These are phyloP conservation scores for Eurytemora carolleeae DNA, from an alignment of 1,140 invertebrate genomes.

Conservation along the genomic window DNA sequence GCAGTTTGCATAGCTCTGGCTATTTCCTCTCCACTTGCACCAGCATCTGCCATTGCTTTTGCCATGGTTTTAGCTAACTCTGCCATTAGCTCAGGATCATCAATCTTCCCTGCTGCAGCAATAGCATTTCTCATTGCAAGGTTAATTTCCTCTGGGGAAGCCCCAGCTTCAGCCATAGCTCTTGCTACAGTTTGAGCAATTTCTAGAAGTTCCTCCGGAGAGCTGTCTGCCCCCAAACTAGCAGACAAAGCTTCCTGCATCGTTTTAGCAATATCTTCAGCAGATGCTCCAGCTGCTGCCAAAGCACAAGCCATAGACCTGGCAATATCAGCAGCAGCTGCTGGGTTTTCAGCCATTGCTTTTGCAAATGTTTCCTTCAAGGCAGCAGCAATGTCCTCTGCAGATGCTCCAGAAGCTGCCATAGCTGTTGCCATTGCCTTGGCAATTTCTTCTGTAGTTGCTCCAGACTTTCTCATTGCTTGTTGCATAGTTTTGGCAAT, in stretches of 20 bases:
- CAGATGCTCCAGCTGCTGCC: background rate
- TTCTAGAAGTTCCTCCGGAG: conserved; percentile 1
- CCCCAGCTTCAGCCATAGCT: conserved; percentile 4
- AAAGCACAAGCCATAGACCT: conserved; percentile 2
- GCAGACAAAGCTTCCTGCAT: conserved; percentile 3
- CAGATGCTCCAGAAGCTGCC: conserved; percentile 7
- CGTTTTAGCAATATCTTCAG: conserved; percentile 9
- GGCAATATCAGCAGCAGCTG: background rate
- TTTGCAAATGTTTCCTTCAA: conserved; percentile 7
- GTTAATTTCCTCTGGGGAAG: background rate
- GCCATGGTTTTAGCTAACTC: conserved; percentile 8
- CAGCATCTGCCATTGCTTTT: conserved; percentile 2
- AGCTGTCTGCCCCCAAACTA: background rate
- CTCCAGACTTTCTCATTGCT: conserved; percentile 4
- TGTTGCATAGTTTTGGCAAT: conserved; percentile 11
- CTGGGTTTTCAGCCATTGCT: background rate
- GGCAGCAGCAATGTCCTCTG: conserved; percentile 1
- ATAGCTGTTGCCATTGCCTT: conserved; percentile 5
- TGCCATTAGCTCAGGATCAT: background rate
- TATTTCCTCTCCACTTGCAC: conserved; percentile 2
- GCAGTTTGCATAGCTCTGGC: background rate
- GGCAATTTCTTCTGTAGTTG: conserved; percentile 6
- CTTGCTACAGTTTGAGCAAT: conserved; percentile 1
- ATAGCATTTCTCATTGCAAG: conserved; percentile 1
- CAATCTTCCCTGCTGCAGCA: background rate